Conservation (phyloP, 23 tunicate genomes). For the Halocynthia aurantium region DNA sequence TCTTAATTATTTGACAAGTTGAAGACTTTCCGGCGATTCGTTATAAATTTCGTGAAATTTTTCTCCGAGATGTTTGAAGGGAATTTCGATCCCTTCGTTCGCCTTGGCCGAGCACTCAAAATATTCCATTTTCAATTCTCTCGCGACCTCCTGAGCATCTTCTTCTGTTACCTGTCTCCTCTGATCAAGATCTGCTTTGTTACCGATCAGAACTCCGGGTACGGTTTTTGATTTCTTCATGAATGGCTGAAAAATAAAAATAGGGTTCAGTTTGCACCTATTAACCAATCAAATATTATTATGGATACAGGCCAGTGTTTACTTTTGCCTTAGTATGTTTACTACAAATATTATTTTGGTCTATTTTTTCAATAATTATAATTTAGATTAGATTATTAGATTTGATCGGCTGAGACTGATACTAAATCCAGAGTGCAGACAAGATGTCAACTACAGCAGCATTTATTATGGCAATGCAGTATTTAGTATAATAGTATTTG, state of each 20-base stretch:
- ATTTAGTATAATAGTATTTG: neutral
- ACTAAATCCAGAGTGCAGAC: neutral
- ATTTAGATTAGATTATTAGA: neutral
- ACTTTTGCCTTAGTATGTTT: neutral
- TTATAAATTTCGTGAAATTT: constrained; percentile 24
- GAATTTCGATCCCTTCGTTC: constrained; percentile 58
- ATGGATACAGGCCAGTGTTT: neutral
- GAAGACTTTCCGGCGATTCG: constrained; percentile 44
- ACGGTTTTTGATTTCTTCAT: neutral
- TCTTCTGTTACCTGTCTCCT: constrained; percentile 37
- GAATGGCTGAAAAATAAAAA: neutral
- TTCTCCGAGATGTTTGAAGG: constrained; percentile 46
- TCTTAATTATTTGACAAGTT: constrained; percentile 39
- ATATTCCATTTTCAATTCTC: constrained; percentile 30
- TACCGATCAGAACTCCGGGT: constrained; percentile 66
- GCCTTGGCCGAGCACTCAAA: constrained; percentile 83
- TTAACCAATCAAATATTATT: no score
- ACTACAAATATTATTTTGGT: neutral
- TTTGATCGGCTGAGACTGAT: neutral
- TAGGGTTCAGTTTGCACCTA: no score
- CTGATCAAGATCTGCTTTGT: constrained; percentile 54
- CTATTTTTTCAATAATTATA: neutral
- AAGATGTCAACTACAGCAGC: neutral
- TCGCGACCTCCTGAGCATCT: constrained; percentile 44
- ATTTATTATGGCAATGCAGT: neutral